phyloP scores from a whole-genome alignment of 2,888 invertebrate genomes.

The Metallyticus violacea region DNA sequence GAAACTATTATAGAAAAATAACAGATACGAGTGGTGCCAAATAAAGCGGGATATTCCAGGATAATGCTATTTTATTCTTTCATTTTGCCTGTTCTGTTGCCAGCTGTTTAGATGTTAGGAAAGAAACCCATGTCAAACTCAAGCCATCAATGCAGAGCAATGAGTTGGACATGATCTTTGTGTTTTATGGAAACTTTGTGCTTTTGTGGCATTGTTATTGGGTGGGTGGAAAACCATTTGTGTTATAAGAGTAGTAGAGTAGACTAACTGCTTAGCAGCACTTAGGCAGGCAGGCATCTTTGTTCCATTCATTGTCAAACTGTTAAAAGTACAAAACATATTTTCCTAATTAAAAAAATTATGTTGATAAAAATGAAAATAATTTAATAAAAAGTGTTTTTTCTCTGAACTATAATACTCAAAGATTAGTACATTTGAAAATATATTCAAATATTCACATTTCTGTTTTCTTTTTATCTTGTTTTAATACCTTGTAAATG shows the following conservation, averaged over 20 bases:
- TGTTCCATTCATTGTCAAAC: background rate
- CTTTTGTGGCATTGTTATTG: constrained; percentile 13
- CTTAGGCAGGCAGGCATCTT: background rate
- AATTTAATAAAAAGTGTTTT: no score
- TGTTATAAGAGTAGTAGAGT: background rate
- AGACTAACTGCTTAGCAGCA: background rate
- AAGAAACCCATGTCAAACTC: constrained; percentile 4
- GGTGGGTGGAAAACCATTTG: background rate
- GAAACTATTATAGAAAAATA: background rate
- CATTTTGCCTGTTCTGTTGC: constrained; percentile 7
- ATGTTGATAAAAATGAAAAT: no score
- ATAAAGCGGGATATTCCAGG: background rate
- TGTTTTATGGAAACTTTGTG: background rate
- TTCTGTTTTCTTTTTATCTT: no score
- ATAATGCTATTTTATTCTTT: background rate
- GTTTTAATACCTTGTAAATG: no score
- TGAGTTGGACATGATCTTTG: background rate
- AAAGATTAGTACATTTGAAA: no score
- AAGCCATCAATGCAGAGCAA: background rate
- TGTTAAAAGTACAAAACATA: background rate
- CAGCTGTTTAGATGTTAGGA: constrained; percentile 12
- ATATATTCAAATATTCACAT: no score
- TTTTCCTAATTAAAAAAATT: no score
- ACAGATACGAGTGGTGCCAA: background rate
- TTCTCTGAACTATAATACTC: no score